These are phyloP conservation scores for Scaptomyza graminum DNA, from an alignment of 1,140 invertebrate genomes.

Conservation along the genomic window DNA sequence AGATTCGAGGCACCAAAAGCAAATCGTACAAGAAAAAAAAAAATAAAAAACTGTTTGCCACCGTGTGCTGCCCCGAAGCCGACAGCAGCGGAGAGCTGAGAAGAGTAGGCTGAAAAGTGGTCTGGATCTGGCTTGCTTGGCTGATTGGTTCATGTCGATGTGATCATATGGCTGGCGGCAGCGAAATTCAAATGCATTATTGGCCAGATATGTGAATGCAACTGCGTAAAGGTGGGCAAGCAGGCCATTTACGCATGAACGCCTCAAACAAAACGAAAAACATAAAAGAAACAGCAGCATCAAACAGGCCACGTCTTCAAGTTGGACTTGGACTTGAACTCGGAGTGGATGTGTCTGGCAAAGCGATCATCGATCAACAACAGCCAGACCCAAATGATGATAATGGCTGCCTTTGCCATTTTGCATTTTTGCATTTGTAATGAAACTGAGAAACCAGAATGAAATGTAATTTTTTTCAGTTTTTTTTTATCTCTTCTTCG, in stretches of 20 bases:
- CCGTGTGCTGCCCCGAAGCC: constrained; percentile 55
- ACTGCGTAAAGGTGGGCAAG: constrained; percentile 56
- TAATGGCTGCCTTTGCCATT: constrained; percentile 80
- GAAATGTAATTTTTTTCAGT: constrained; percentile 70
- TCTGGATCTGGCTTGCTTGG: constrained; percentile 37
- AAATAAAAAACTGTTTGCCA: constrained; percentile 68
- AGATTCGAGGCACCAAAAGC: constrained; percentile 40
- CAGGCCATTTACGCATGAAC: constrained; percentile 74
- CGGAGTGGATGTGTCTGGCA: constrained; percentile 25
- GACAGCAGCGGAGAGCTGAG: neutral
- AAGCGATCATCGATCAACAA: constrained; percentile 40
- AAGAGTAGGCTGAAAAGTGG: constrained; percentile 40
- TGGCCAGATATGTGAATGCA: constrained; percentile 76
- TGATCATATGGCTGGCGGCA: constrained; percentile 72
- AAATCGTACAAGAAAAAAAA: constrained; percentile 71
- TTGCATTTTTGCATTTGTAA: constrained; percentile 83
- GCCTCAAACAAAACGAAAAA: constrained; percentile 68
- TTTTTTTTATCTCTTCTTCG: too few species aligned
- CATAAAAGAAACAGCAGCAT: neutral
- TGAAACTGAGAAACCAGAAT: constrained; percentile 81
- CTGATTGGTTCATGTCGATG: constrained; percentile 78
- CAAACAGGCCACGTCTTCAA: constrained; percentile 23
- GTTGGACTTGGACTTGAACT: constrained; percentile 21
- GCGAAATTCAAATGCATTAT: constrained; percentile 79
- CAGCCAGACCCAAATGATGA: constrained; percentile 33